A percentile compares a stretch with the other conserved stretches of the same genome.
These are phyloP conservation scores for Drosophila infuscata DNA, from an alignment of 2,888 invertebrate species.

Conservation along the genomic window DNA sequence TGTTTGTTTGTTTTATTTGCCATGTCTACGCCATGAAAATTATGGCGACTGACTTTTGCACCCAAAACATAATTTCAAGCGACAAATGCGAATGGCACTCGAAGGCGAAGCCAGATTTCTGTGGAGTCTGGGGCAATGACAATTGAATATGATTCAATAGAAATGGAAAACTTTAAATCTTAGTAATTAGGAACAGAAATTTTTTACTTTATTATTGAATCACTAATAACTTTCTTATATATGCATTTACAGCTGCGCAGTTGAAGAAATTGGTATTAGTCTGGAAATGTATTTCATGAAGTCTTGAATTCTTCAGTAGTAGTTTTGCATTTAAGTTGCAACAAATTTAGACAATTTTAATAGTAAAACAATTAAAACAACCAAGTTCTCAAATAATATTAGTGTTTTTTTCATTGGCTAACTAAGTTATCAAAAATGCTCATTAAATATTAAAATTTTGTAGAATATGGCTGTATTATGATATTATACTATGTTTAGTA, in stretches of 20 bases:
- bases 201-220: neutral
- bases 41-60: slow-evolving; percentile 70
- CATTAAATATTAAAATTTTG: neutral
- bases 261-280: too few relatives aligned
- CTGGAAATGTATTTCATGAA: neutral
- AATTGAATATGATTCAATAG: slow-evolving; percentile 39
- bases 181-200: neutral
- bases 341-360: neutral
- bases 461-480: neutral
- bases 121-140: neutral
- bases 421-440: neutral
- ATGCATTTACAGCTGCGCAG: neutral
- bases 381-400: too few relatives aligned
- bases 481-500: neutral
- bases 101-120: neutral
- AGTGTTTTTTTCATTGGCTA: neutral
- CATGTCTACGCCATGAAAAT: slow-evolving; percentile 71
- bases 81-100: slow-evolving; percentile 54
- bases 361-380: neutral
- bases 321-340: neutral
- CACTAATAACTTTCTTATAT: neutral
- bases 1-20: slow-evolving; percentile 75
- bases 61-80: slow-evolving; percentile 57
- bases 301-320: neutral
- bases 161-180: neutral